Evolutionary conservation across 2,797 vertebrate species (phyloP).

Genomic region (Gadopsis bispinosus): DNA sequence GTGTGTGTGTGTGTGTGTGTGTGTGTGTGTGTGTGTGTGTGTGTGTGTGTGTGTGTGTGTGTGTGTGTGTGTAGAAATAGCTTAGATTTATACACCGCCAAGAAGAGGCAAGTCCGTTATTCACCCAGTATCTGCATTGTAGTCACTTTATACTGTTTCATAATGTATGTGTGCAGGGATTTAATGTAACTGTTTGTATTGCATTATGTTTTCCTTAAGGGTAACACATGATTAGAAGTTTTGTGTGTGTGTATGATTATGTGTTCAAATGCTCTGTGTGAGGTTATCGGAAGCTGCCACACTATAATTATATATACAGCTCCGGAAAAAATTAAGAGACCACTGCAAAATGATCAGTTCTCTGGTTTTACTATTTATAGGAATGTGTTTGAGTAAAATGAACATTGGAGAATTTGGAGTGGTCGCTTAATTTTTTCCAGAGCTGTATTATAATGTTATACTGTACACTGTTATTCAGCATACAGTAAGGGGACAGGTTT

Average conservation of each 20-base stretch:
- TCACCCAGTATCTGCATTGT: slow-evolving; percentile 27
- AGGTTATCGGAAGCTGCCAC: slow-evolving; percentile 23
- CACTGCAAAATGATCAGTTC: no score
- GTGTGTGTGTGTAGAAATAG: slow-evolving; percentile 70
- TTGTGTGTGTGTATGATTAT: not conserved
- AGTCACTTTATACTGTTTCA: slow-evolving; percentile 15
- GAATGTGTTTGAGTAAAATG: no score
- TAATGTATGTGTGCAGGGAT: slow-evolving; percentile 10
- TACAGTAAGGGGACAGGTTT: not conserved
- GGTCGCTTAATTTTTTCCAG: no score
- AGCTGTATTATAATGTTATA: no score
- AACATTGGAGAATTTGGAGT: no score
- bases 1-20: no score
- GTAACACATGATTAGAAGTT: not conserved
- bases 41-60: no score
- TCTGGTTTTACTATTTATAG: no score
- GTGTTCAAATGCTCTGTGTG: not conserved
- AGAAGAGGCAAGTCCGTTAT: slow-evolving; percentile 35
- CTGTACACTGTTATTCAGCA: not conserved
- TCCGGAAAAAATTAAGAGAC: no score
- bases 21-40: no score
- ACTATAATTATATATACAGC: no score
- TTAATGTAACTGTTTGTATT: slow-evolving; percentile 8
- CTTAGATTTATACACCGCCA: slow-evolving; percentile 45
- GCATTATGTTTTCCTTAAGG: not conserved